Percentiles rank a stretch among this genome's conserved stretches.
phyloP scores from a whole-genome alignment of 2,888 invertebrate species.

The Atherix ibis region DNA sequence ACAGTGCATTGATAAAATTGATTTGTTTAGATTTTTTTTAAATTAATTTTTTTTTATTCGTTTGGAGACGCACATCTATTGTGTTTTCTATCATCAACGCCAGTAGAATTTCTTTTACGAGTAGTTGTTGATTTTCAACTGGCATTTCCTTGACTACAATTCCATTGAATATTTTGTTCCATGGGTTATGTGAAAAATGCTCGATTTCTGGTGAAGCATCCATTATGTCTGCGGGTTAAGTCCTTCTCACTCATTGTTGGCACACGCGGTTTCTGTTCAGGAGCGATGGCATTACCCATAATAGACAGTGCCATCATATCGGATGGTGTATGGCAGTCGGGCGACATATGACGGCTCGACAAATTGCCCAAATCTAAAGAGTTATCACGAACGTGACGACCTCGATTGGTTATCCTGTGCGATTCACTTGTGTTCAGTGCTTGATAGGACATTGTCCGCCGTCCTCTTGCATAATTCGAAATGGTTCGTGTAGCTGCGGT shows the following conservation, averaged over 20 bases:
- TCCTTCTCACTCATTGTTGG: conserved; percentile 43
- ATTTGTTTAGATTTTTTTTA: not conserved
- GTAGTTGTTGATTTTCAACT: not conserved
- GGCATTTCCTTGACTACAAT: no score
- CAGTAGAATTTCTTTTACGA: not conserved
- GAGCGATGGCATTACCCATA: conserved; percentile 40
- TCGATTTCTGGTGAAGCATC: conserved; percentile 7
- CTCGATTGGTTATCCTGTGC: conserved; percentile 4
- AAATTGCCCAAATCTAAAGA: conserved; percentile 14
- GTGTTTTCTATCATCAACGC: not conserved
- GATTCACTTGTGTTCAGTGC: conserved; percentile 11
- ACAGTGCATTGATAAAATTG: no score
- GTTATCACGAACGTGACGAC: conserved; percentile 12
- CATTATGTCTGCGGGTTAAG: conserved; percentile 28
- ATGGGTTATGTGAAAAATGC: conserved; percentile 7
- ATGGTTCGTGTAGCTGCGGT: conserved; percentile 14
- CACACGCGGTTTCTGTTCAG: conserved; percentile 39
- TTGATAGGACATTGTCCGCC: conserved; percentile 14
- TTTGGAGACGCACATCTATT: not conserved
- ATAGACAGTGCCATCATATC: conserved; percentile 29
- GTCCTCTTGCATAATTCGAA: conserved; percentile 12
- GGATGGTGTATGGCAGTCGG: conserved; percentile 10
- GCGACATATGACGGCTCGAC: conserved; percentile 10
- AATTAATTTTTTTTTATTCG: not conserved
- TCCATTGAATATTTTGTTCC: no score